Evolutionary conservation across 2,888 invertebrate genomes (phyloP).

Genomic region (Augochlorella aurata): DNA sequence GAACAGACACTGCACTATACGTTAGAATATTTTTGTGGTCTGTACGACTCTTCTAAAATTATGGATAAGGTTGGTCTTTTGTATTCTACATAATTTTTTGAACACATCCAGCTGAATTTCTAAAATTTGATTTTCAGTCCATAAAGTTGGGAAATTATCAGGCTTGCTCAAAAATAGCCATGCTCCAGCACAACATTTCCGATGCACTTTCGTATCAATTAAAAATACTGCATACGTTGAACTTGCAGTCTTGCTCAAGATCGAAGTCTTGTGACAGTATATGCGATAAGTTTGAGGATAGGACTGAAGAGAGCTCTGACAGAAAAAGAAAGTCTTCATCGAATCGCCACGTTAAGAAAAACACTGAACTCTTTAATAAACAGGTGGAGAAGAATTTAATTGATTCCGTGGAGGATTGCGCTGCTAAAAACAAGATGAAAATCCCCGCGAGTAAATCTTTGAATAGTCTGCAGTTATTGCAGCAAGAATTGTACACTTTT

Average conservation of each 20-base stretch:
- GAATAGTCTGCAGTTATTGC: conserved; percentile 76
- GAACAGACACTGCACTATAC: conserved; percentile 81
- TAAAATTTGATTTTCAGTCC: conserved; percentile 73
- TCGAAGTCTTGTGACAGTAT: conserved; percentile 33
- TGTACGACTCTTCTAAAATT: conserved; percentile 78
- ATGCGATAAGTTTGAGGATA: not conserved
- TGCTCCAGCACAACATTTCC: conserved; percentile 80
- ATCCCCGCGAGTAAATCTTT: conserved; percentile 79
- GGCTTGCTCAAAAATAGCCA: conserved; percentile 82
- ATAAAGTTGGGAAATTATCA: conserved; percentile 81
- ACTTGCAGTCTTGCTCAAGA: conserved; percentile 59
- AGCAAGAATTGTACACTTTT: conserved; percentile 80
- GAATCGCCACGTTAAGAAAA: conserved; percentile 57
- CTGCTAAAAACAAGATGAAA: conserved; percentile 74
- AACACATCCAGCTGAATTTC: not conserved
- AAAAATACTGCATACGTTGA: conserved; percentile 75
- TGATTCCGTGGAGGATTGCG: conserved; percentile 76
- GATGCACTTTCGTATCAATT: conserved; percentile 81
- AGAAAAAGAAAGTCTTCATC: conserved; percentile 15
- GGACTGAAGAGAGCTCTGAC: not conserved
- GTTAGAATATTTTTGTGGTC: conserved; percentile 80
- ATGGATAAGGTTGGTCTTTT: conserved; percentile 77
- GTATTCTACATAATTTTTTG: not conserved
- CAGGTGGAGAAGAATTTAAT: conserved; percentile 79
- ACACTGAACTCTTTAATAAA: conserved; percentile 76